Base-by-base conservation (phyloP, 2,797 vertebrate genomes). In the Avahi laniger region DNA sequence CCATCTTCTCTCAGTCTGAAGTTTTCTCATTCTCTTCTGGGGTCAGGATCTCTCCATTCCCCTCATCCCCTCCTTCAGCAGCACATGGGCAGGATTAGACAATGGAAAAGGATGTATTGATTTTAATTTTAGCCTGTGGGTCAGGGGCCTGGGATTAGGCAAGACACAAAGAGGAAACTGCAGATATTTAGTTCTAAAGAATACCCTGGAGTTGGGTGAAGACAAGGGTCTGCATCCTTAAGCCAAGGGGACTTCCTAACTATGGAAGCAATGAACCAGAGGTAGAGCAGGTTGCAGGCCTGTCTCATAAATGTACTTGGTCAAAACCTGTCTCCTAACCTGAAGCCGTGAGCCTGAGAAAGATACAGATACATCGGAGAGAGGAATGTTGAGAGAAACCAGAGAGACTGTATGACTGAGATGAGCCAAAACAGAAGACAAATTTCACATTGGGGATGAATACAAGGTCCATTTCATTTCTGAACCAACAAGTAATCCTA, bases 261-360 rank as follows among this genome's bases (percentile, higher is more conserved):
- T 78, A 72, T 13, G 35, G 54, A 83, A 93, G 26, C 73, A 93
- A 90, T 92, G 75, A 95, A 73, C n/a, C n/a, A 50, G 79, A 59
- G n/a, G 13, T 70, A 26, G 70, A 14, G 2, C 59, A 83, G 26
- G 26, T 30, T 80, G 22, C 2, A 59, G 59, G 35, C 9, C 75
- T 94, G 95, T 89, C 54, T 93, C 12, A 94, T 81, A 89, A 75
- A 88, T 7, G 22, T 7, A 24, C 9, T 57, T 95, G 57, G 35
- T 61, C 50, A 76, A 94, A 92, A 65, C 35, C 57, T 83, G 7
- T 70, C 48, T 88, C 61, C 46, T 83, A 73, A 84, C 4, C 41
- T 30, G 67, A 93, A 48, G 48, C 48, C 22, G 67, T 22, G 33
- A 84, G 35, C 13, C 72, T 67, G 59, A 89, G 35, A 86, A 94